These are phyloP conservation scores for Hybognathus amarus DNA, from an alignment of 2,797 vertebrate species.

Conservation along the genomic window DNA sequence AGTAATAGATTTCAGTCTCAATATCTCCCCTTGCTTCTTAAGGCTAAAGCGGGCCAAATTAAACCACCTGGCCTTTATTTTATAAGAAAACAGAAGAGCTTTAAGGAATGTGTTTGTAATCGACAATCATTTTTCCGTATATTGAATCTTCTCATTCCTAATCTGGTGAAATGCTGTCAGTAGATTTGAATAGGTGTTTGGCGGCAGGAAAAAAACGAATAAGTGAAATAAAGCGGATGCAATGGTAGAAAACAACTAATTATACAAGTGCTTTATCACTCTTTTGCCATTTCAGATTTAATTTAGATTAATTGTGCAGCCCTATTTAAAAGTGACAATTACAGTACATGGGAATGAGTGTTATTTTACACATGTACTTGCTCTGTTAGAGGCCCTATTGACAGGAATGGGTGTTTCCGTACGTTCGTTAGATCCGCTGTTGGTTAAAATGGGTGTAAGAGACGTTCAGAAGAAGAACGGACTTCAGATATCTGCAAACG, in stretches of 20 bases:
- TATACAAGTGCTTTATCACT: not conserved
- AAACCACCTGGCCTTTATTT: not conserved
- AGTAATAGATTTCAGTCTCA: not conserved
- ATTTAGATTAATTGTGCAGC: not conserved
- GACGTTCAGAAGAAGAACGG: constrained; percentile 45
- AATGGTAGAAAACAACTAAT: not conserved
- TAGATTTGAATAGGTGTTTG: not conserved
- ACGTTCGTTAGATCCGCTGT: not conserved
- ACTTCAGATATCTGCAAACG: constrained; percentile 50
- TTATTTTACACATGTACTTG: not conserved
- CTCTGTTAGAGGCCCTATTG: constrained; percentile 8
- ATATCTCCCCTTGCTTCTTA: not conserved
- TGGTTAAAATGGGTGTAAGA: constrained; percentile 14
- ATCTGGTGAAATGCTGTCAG: not conserved
- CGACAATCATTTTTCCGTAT: not conserved
- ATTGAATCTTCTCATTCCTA: not conserved
- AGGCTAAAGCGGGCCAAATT: not conserved
- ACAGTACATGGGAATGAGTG: not conserved
- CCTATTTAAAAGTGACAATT: not conserved
- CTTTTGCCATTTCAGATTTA: not conserved
- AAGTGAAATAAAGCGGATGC: not conserved
- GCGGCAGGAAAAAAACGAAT: not conserved
- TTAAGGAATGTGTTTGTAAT: not conserved
- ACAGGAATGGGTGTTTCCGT: constrained; percentile 19
- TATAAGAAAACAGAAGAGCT: not conserved